These are phyloP conservation scores for Ctenopoma multispine DNA, from an alignment of 2,797 vertebrate species.

Conservation along the genomic window DNA sequence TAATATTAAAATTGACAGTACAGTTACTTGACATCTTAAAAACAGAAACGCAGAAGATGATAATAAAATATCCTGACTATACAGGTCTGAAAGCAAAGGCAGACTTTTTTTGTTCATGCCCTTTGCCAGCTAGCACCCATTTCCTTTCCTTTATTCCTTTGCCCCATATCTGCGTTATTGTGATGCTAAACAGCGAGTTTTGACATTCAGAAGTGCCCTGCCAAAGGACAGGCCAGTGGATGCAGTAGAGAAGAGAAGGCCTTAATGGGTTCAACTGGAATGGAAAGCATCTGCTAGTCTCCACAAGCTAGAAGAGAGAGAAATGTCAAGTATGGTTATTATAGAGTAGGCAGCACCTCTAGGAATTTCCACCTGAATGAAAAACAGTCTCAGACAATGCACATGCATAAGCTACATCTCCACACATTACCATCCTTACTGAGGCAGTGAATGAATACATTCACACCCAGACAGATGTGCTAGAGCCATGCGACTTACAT, in stretches of 20 bases:
- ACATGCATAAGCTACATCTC: conserved; percentile 46
- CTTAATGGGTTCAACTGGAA: conserved; percentile 81
- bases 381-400: conserved; percentile 61
- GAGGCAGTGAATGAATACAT: conserved; percentile 37
- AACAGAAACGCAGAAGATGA: conserved; percentile 9
- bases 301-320: conserved; percentile 70
- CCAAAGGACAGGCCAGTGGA: conserved; percentile 74
- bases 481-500: conserved; percentile 7
- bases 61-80: neutral
- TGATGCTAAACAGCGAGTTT: conserved; percentile 75
- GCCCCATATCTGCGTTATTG: conserved; percentile 67
- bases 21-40: conserved; percentile 25
- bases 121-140: conserved; percentile 66
- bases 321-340: conserved; percentile 79
- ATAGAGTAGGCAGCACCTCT: conserved; percentile 60
- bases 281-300: conserved; percentile 77
- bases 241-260: conserved; percentile 66
- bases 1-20: conserved; percentile 17
- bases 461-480: conserved; percentile 5
- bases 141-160: conserved; percentile 59
- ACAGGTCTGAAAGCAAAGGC: conserved; percentile 23
- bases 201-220: conserved; percentile 73
- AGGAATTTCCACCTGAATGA: conserved; percentile 70
- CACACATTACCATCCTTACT: conserved; percentile 38
- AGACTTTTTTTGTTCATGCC: conserved; percentile 58